Percentiles rank a stretch among this genome's conserved stretches.
Evolutionary conservation across 1,140 invertebrate genomes (phyloP).

Genomic region (Argopecten irradians): DNA sequence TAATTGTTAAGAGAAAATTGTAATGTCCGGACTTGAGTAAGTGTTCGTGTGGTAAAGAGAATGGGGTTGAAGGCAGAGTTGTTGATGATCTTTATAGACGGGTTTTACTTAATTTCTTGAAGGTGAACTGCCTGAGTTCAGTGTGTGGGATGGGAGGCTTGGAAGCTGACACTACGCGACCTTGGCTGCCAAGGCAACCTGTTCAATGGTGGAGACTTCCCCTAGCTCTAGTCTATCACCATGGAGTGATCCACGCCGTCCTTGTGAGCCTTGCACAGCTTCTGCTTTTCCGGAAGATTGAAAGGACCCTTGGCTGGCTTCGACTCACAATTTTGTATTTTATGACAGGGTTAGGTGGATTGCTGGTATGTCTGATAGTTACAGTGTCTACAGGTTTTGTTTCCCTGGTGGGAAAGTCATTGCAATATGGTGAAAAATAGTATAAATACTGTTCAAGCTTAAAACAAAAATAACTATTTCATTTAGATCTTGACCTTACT

Average conservation of each 20-base stretch:
- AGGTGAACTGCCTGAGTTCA: slow-evolving; percentile 65
- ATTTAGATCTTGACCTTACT: too few species aligned
- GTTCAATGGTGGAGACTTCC: slow-evolving; percentile 68
- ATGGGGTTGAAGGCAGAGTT: neutral
- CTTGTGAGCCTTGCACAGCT: slow-evolving; percentile 53
- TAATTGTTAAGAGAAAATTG: too few species aligned
- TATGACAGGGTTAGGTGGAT: slow-evolving; percentile 54
- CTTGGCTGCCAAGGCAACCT: slow-evolving; percentile 58
- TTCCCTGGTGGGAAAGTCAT: neutral
- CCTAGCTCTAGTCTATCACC: slow-evolving; percentile 62
- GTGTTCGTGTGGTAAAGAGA: neutral
- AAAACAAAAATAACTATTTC: too few species aligned
- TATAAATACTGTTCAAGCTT: too few species aligned
- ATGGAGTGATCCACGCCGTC: slow-evolving; percentile 66
- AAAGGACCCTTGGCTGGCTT: slow-evolving; percentile 68
- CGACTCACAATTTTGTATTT: slow-evolving; percentile 63
- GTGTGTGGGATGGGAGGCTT: slow-evolving; percentile 57
- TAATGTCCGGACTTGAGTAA: neutral
- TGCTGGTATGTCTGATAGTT: slow-evolving; percentile 60
- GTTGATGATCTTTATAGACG: too few species aligned
- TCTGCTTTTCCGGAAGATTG: slow-evolving; percentile 63
- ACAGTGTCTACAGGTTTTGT: neutral
- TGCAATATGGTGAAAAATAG: too few species aligned
- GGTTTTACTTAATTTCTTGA: neutral
- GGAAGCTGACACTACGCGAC: slow-evolving; percentile 35